A percentile compares a stretch with the other conserved stretches of the same genome.
phyloP scores from a whole-genome alignment of 2,113 vertebrate species.

The Gopherus flavomarginatus region DNA sequence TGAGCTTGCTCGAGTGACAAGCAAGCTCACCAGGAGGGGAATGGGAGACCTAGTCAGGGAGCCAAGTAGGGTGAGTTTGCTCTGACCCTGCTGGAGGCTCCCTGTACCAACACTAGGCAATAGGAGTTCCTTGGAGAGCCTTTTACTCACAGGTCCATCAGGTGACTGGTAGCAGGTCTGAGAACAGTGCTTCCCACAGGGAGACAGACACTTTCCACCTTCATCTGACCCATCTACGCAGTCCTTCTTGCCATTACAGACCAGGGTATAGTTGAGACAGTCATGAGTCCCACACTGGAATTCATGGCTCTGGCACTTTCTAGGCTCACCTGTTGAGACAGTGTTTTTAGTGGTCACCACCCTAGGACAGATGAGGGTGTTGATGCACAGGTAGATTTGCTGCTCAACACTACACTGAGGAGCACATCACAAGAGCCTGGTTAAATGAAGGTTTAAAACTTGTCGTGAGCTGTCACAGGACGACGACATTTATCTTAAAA shows the following conservation, averaged over 20 bases:
- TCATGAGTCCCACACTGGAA: slow-evolving; percentile 80
- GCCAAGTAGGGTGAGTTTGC: too few relatives aligned
- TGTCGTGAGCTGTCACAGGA: too few relatives aligned
- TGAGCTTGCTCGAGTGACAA: background rate
- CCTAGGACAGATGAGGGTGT: background rate
- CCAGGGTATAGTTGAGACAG: slow-evolving; percentile 81
- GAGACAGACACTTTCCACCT: slow-evolving; percentile 77
- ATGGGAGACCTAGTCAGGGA: too few relatives aligned
- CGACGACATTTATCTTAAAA: background rate
- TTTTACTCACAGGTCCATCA: slow-evolving; percentile 83
- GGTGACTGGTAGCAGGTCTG: slow-evolving; percentile 86
- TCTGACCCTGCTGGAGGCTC: background rate
- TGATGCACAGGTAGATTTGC: background rate
- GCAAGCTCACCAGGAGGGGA: background rate
- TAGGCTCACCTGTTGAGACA: slow-evolving; percentile 73
- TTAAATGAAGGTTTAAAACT: too few relatives aligned
- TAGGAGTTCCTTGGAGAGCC: background rate
- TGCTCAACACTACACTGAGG: background rate
- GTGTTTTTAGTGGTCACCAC: fast-evolving
- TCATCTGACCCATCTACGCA: slow-evolving; percentile 89
- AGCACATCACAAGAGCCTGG: too few relatives aligned
- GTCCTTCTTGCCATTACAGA: slow-evolving; percentile 84
- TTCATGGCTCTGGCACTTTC: slow-evolving; percentile 77
- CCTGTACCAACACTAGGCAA: background rate
- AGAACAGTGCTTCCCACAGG: slow-evolving; percentile 74